phyloP scores from a whole-genome alignment of 2,797 vertebrate species.

The Semaprochilodus insignis region DNA sequence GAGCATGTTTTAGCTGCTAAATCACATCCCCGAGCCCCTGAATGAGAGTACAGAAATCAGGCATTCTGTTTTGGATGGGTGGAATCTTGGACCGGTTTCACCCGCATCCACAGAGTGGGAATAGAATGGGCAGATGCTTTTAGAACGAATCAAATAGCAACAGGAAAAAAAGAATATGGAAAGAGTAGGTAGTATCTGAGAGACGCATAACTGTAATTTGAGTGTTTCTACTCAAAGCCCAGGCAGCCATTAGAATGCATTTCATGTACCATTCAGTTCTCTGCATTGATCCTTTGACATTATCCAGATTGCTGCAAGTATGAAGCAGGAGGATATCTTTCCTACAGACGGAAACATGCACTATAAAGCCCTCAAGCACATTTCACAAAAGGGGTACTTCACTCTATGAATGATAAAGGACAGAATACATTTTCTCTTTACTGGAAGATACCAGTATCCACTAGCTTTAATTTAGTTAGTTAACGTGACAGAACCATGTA shows the following conservation, averaged over 20 bases:
- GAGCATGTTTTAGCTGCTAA: constrained; percentile 25
- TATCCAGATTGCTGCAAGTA: constrained; percentile 66
- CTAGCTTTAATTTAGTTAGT: constrained; percentile 26
- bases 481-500: background rate
- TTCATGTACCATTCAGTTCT: constrained; percentile 51
- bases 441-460: background rate
- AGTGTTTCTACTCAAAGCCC: constrained; percentile 56
- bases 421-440: constrained; percentile 7
- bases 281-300: constrained; percentile 73
- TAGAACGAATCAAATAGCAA: constrained; percentile 38
- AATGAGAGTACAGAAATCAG: constrained; percentile 52
- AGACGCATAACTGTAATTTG: constrained; percentile 56
- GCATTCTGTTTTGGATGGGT: constrained; percentile 35
- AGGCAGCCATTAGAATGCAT: constrained; percentile 67
- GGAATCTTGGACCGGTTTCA: constrained; percentile 23
- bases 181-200: constrained; percentile 22
- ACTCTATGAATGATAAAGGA: constrained; percentile 46
- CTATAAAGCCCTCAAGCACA: constrained; percentile 60
- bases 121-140: constrained; percentile 45
- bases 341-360: constrained; percentile 49
- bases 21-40: constrained; percentile 30
- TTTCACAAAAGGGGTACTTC: constrained; percentile 29
- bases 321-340: constrained; percentile 66
- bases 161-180: constrained; percentile 23
- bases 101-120: constrained; percentile 10